These are phyloP conservation scores for Cavia aperea DNA, from an alignment of 2,113 vertebrate species.

Conservation along the genomic window DNA sequence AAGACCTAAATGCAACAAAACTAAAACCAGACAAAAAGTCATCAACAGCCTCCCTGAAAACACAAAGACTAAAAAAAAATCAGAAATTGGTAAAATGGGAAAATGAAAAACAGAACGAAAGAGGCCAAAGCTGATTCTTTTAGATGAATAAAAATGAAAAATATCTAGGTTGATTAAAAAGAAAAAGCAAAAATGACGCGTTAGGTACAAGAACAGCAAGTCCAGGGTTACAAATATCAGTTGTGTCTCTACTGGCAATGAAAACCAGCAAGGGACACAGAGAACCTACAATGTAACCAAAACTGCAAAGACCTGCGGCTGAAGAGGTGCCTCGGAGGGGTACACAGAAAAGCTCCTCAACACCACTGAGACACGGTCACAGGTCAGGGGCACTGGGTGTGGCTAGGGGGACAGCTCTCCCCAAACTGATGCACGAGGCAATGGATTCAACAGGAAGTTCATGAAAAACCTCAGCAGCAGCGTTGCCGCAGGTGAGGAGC, in stretches of 20 bases:
- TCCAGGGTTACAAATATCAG: background rate
- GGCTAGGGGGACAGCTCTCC: background rate
- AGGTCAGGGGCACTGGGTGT: background rate
- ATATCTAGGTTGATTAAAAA: background rate
- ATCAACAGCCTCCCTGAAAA: background rate
- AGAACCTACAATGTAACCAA: no score
- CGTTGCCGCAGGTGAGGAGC: rapidly evolving
- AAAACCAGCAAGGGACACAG: background rate
- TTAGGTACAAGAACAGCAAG: background rate
- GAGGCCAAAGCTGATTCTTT: background rate
- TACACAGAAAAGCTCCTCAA: background rate
- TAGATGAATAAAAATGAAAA: background rate
- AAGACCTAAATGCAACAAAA: background rate
- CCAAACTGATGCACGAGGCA: background rate
- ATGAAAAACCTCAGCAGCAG: background rate
- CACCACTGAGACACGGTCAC: background rate
- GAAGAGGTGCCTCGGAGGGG: background rate
- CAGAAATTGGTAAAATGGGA: background rate
- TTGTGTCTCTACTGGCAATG: background rate
- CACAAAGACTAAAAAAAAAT: background rate
- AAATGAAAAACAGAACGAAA: background rate
- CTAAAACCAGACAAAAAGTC: background rate
- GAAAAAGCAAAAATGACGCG: background rate
- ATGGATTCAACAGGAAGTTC: background rate
- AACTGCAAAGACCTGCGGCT: background rate